These are phyloP conservation scores for Castor canadensis DNA, from an alignment of 2,113 vertebrate genomes.

Conservation along the genomic window DNA sequence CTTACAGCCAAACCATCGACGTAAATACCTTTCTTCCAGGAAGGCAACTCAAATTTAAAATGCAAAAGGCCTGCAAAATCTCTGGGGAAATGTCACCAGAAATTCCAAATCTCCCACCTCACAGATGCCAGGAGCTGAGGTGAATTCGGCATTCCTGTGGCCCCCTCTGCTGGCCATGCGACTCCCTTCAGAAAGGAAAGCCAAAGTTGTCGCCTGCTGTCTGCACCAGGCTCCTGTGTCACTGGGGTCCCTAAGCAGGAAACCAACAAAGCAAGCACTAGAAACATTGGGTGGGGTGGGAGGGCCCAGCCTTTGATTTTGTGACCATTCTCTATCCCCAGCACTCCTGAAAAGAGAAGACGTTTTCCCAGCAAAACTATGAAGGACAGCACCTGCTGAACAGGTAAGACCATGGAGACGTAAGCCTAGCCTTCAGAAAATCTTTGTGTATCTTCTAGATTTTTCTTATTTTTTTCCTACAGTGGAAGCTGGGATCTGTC, in stretches of 20 bases:
- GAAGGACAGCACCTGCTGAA: neutral
- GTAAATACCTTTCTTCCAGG: neutral
- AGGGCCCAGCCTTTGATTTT: neutral
- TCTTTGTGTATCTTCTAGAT: rapidly evolving
- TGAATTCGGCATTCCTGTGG: neutral
- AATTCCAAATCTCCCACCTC: rapidly evolving
- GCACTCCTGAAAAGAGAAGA: neutral
- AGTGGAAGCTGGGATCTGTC: neutral
- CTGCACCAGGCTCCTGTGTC: no score
- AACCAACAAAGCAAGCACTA: no score
- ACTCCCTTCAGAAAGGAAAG: rapidly evolving
- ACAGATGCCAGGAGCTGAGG: no score
- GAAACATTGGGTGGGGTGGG: no score
- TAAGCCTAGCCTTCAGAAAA: neutral
- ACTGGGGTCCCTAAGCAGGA: no score
- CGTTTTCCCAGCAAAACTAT: neutral
- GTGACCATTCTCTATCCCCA: no score
- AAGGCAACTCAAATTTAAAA: neutral
- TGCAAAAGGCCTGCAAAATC: neutral
- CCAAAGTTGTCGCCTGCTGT: neutral
- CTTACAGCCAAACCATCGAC: rapidly evolving
- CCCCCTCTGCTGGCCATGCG: conserved; percentile 65
- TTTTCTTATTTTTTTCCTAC: neutral
- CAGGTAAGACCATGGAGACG: no score
- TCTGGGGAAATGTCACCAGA: rapidly evolving